A percentile compares a stretch with the other conserved stretches of the same genome.
Conservation (phyloP, 1,140 invertebrate species). For the Ephestia elutella region DNA sequence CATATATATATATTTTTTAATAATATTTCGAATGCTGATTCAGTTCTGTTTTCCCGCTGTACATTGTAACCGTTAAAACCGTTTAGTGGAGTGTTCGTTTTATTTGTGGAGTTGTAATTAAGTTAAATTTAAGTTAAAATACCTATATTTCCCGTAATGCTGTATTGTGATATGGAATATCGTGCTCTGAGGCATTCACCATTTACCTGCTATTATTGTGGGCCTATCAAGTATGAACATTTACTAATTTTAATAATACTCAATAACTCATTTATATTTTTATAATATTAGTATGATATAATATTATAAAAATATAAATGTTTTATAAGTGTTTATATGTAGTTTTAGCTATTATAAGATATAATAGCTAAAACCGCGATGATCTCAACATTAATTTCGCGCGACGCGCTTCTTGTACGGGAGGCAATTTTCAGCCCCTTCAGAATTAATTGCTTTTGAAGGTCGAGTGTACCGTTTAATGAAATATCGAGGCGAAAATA, state of each 20-base stretch:
- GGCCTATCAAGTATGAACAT: neutral
- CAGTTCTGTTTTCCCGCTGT: neutral
- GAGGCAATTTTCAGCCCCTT: constrained; percentile 5
- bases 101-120: neutral
- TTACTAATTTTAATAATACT: no score
- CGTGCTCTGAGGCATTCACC: neutral
- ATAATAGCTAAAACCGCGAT: neutral
- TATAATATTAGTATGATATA: no score
- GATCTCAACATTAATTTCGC: constrained; percentile 6
- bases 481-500: constrained; percentile 6
- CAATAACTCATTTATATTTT: no score
- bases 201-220: neutral
- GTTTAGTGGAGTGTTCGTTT: neutral
- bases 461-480: constrained; percentile 4
- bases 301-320: no score
- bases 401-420: neutral
- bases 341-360: neutral
- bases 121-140: no score
- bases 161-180: neutral
- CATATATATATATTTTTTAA: neutral
- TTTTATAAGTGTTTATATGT: no score
- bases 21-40: neutral
- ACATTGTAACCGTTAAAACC: neutral
- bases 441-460: constrained; percentile 9
- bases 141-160: no score